Evolutionary conservation across 2,888 invertebrate genomes (phyloP), one percentile per base, ranked within the genome.

Genomic region (Liopterus haemorrhoidalis): DNA sequence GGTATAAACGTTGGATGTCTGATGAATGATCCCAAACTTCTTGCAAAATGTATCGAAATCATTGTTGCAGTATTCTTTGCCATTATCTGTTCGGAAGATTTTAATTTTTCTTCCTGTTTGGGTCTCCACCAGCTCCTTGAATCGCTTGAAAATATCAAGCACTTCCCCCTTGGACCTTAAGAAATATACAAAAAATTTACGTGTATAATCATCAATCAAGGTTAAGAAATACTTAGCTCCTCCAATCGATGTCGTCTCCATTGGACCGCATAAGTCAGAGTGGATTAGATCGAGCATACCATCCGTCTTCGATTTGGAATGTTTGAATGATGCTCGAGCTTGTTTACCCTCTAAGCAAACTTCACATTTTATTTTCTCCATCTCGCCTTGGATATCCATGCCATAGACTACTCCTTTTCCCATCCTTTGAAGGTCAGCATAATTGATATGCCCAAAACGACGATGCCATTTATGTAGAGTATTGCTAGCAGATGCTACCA

Each of bases 211-310:
- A 56, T 68, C 67, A 30, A 61, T 57, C 25, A 67, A 62, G 1
- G 59, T 59, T 8, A 64, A 38, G 41, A 65, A 63, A 53, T 67
- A 66, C 39, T 50, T 60, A 2, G 56, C 51, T 9, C 61, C 59
- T 4, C 60, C 62, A 5, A 57, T 41, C 1, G 66, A 67, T 9
- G 33, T 11, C 2, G 42, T 49, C 41, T 63, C 58, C 63, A 65
- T 60, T 12, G 62, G 60, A 27, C 64, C 64, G 49, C 63, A 63
- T 4, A 66, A 35, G 48, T 66, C 65, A 3, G 60, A 44, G 41
- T 66, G 64, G 2, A 67, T 42, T 15, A 62, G 11, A 20, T 64
- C 59, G 19, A 67, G 45, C 20, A 53, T 8, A 24, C 50, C 40
- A 18, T 27, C 52, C n/a, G 58, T 48, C 25, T 51, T 45, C 11